Base-by-base conservation (phyloP, 1,140 invertebrate species). In the Mercenaria mercenaria region DNA sequence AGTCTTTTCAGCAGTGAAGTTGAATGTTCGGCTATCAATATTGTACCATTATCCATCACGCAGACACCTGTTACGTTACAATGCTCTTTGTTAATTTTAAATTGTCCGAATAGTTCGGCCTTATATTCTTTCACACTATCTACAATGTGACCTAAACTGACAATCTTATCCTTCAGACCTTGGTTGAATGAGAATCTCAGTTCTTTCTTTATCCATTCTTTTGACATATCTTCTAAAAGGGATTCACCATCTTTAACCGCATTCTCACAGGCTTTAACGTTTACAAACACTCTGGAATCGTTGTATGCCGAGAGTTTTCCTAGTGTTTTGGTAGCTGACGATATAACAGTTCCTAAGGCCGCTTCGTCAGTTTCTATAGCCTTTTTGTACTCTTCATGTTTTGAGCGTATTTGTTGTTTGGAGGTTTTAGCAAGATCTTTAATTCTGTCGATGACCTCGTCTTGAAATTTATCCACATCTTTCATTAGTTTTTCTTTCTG, bases 121-220 rank as follows among this genome's bases (percentile, higher is more conserved):
- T 67, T 67, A n/a, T 67, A 67, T 37, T 67, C 61, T 18, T 67
- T 67, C 26, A 67, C 61, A 37, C 61, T 67, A 29, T 67, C 61
- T 11, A 67, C 61, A 8, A 67, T 67, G 32, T 67, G 61, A 32
- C 61, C 61, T 2, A 67, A 29, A 32, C 32, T 29, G 6, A 67
- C 6, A 32, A 67, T 11, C 32, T 67, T 67, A 29, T 67, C 61
- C 29, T 67, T 67, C 20, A 67, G 32, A 6, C 61, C 61, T 37
- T 67, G 61, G n/a, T 67, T 67, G 61, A 67, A 67, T 6, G 61
- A 67, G 32, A 67, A 67, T 67, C 61, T 67, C n/a, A 67, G n/a
- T 32, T 67, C 61, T 67, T 67, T 67, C 61, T 32, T 67, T 67
- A 67, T 67, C 61, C 61, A 67, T 8, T 67, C 61, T 8, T 32